These are phyloP conservation scores for Colinus virginianus DNA, from an alignment of 2,113 vertebrate species.

Conservation along the genomic window DNA sequence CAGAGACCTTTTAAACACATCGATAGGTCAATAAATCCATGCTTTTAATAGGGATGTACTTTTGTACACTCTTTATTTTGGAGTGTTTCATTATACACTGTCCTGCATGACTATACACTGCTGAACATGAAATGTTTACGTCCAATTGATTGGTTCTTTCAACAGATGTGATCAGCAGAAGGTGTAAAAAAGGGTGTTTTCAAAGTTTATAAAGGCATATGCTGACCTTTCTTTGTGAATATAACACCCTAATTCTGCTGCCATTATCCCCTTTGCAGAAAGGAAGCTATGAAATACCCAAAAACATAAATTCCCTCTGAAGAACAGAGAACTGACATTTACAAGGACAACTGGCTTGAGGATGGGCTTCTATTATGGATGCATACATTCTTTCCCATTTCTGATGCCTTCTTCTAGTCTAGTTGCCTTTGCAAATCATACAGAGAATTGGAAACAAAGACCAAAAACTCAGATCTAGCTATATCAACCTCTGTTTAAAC, in stretches of 20 bases:
- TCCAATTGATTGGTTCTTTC: conserved; percentile 53
- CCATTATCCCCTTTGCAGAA: not conserved
- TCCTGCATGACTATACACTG: conserved; percentile 56
- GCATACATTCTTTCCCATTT: not conserved
- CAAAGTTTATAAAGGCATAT: conserved; percentile 19
- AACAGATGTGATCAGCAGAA: conserved; percentile 59
- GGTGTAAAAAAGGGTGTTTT: conserved; percentile 45
- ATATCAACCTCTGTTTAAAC: not conserved
- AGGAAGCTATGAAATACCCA: accelerated
- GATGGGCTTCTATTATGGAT: not conserved
- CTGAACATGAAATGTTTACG: conserved; percentile 65
- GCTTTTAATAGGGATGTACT: conserved; percentile 71
- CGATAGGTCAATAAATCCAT: conserved; percentile 77
- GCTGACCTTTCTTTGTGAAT: conserved; percentile 28
- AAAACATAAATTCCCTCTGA: not conserved
- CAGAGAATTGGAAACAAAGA: accelerated
- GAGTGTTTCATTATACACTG: conserved; percentile 54
- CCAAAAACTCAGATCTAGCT: not conserved
- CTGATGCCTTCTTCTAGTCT: not conserved
- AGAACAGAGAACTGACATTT: not conserved
- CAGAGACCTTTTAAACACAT: conserved; percentile 74
- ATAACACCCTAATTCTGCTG: not conserved
- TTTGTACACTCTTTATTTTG: conserved; percentile 64
- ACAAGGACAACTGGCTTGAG: not conserved
- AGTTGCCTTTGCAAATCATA: not conserved